These are phyloP conservation scores for Stenchaetothrips biformis DNA, from an alignment of 2,888 invertebrate species.

Conservation along the genomic window DNA sequence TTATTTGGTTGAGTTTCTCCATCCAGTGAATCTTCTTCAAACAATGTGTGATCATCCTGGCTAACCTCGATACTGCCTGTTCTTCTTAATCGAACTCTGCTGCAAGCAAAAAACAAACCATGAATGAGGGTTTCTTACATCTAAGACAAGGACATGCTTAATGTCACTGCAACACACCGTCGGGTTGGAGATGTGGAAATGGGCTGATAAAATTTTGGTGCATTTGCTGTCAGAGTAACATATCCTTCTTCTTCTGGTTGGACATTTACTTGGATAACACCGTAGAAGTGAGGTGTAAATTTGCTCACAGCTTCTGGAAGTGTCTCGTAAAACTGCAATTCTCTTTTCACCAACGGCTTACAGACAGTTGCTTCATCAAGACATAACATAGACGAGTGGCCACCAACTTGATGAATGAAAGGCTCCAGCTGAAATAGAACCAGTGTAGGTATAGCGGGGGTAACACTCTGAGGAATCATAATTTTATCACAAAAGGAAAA, in stretches of 20 bases:
- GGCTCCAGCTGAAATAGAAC: constrained; percentile 47
- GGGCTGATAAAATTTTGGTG: constrained; percentile 41
- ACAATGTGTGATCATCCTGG: constrained; percentile 30
- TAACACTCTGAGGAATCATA: background rate
- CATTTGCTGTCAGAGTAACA: constrained; percentile 48
- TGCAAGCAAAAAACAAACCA: constrained; percentile 12
- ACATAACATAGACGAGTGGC: constrained; percentile 51
- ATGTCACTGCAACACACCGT: background rate
- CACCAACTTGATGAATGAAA: constrained; percentile 54
- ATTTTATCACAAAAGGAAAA: background rate
- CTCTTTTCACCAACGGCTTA: constrained; percentile 52
- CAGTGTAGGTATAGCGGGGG: background rate
- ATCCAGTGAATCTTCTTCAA: constrained; percentile 32
- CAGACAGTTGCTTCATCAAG: constrained; percentile 52
- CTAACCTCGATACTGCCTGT: constrained; percentile 38
- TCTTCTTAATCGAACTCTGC: constrained; percentile 36
- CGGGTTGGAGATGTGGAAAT: constrained; percentile 31
- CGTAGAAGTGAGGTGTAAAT: constrained; percentile 53
- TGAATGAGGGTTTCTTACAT: constrained; percentile 14
- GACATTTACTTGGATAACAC: constrained; percentile 47
- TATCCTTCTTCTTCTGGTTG: constrained; percentile 50
- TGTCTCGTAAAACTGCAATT: constrained; percentile 53
- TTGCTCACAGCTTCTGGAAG: constrained; percentile 49
- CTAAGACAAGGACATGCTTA: background rate
- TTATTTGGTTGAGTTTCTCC: background rate